Evolutionary conservation across 2,797 vertebrate genomes (phyloP), one percentile per base, ranked within the genome.

Genomic region (Champsocephalus esox): DNA sequence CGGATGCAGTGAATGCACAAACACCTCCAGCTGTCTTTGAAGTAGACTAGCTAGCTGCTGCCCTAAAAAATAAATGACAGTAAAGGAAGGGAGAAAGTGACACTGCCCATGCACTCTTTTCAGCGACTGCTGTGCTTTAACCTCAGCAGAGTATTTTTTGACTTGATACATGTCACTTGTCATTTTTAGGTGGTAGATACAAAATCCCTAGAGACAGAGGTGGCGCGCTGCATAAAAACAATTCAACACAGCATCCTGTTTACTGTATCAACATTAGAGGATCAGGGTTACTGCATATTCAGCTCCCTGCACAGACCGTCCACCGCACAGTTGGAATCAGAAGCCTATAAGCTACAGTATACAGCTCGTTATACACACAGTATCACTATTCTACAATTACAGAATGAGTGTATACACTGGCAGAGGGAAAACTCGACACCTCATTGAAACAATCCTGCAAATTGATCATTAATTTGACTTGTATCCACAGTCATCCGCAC

Each of bases 21-120:
- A 91, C 88, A 87, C 90, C 90, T 86, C 80, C 50, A 66, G 77
- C 78, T 82, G 82, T 84, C 89, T 93, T 91, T 91, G 89, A 92
- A 90, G 88, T 86, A 82, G 75, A 82, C 81, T 63, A 51, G 84
- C 83, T 77, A 70, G 82, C 85, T 89, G 66, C 82, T 91, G 88
- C 83, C 82, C 86, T 84, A 69, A 83, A 88, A 87, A 87, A 91
- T 84, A 87, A 89, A 91, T 89, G 89, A 87, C 85, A 87, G 79
- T 66, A 75, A 66, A 77, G 66, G 71, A 70, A 57, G 78, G 50
- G 50, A 66, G 77, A 88, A 89, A 89, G 80, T 86, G 83, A 87
- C 88, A 84, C 77, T 73, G 79, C 21, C 71, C 77, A 79, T 66
- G 66, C 70, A 56, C 60, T 67, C 59, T 79, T 82, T 83, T 48